Evolutionary conservation across 1,140 invertebrate species (phyloP).

Genomic region (Dendrolimus kikuchii): DNA sequence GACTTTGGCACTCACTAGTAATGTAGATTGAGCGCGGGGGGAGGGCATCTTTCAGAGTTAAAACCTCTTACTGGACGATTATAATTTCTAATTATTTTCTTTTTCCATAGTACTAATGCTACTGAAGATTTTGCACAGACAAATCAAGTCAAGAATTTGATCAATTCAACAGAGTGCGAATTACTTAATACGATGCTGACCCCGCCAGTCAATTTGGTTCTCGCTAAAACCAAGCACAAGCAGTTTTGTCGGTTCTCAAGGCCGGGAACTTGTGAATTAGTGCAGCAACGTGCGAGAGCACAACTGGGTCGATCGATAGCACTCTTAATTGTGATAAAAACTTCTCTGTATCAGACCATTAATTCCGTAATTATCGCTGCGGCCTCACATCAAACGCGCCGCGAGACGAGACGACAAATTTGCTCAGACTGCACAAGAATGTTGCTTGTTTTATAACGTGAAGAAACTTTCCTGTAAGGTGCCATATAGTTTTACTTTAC

Average conservation of each 20-base stretch:
- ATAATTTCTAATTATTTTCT: no score
- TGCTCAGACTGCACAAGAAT: conserved; percentile 24
- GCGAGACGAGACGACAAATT: conserved; percentile 29
- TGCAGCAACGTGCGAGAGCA: conserved; percentile 20
- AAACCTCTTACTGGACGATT: no score
- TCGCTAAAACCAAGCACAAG: conserved; percentile 32
- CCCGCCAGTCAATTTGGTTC: conserved; percentile 31
- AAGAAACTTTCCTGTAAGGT: no score
- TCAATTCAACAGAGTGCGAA: neutral
- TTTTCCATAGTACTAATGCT: no score
- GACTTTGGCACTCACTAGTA: no score
- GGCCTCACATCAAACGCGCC: conserved; percentile 45
- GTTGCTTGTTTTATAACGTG: conserved; percentile 2
- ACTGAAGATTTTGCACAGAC: no score
- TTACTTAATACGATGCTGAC: conserved; percentile 11
- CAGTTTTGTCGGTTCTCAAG: conserved; percentile 30
- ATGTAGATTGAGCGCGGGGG: no score
- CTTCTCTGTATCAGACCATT: conserved; percentile 43
- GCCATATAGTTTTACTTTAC: no score
- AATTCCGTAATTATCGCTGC: conserved; percentile 51
- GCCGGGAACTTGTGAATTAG: conserved; percentile 45
- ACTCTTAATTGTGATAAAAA: conserved; percentile 54
- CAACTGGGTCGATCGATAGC: conserved; percentile 42
- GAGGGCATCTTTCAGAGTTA: no score
- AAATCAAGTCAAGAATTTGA: no score